Base-by-base conservation (phyloP, 2,888 invertebrate genomes). In the Odontocolon sp. region DNA sequence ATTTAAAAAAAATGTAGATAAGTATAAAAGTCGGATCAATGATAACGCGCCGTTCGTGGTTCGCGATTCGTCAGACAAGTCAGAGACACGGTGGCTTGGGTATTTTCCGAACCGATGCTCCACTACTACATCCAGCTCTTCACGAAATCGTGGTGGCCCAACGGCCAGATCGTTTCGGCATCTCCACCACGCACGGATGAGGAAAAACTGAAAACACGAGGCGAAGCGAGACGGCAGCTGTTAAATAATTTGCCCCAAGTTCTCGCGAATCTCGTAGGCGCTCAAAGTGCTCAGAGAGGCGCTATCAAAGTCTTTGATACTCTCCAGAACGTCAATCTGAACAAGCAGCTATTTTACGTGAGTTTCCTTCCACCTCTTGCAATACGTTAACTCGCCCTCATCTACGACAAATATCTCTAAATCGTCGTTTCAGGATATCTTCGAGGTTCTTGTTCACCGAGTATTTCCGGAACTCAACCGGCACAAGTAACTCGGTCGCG, bases 341-440 rank as follows among this genome's bases (percentile, higher is more conserved):
- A 98, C 91, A 97, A 97, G 87, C 97, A 97, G 87, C 92, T 98
- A 45, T 95, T 97, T 91, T 97, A 97, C 91, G 97, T 97, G 89
- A 95, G 96, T 93, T 28, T 18, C 4, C 0, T 2, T 33, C 9
- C 31, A 45, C 9, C 21, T 57, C 9, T 21, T 36, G 4, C 38
- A 57, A 64, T 36, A 54, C 45, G 23, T 57, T n/a, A 21, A 26
- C n/a, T 52, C 8, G 14, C 2, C 11, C 28, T 14, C 14, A n/a
- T n/a, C 16, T 31, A n/a, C n/a, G 3, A 23, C 23, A 28, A 26
- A 1, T 31, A 14, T 8, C 8, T 6, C 2, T 14, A 14, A 8
- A 31, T 52, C 31, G 9, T 78, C 80, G 73, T 50, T 91, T 91
- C 86, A 93, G 93, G 92, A 92, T 78, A 88, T 92, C 61, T 89